A percentile compares a stretch with the other conserved stretches of the same genome.
Evolutionary conservation across 2,888 invertebrate species (phyloP).

Genomic region (Chymomyza fuscimana): DNA sequence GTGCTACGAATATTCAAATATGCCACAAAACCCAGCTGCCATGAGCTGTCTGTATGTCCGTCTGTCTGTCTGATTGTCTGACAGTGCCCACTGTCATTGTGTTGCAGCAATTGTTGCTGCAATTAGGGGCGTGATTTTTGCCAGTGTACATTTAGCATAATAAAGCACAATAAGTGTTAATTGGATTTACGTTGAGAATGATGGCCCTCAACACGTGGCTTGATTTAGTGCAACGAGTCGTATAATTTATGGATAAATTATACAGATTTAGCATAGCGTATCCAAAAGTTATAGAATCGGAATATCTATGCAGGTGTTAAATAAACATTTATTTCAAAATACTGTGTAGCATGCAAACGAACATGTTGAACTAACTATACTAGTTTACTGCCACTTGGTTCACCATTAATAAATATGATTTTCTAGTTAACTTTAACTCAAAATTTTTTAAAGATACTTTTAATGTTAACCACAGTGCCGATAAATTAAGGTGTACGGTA

Average conservation of each 20-base stretch:
- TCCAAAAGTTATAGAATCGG: background rate
- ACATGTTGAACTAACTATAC: too few relatives aligned
- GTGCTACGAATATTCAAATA: background rate
- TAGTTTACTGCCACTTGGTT: too few relatives aligned
- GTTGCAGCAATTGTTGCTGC: conserved; percentile 28
- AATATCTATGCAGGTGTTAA: background rate
- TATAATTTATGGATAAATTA: conserved; percentile 69
- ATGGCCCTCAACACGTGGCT: conserved; percentile 35
- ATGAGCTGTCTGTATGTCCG: conserved; percentile 60
- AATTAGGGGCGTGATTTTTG: conserved; percentile 73
- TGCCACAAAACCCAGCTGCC: conserved; percentile 55
- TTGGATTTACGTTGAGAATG: conserved; percentile 64
- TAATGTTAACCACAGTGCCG: too few relatives aligned
- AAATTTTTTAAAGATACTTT: too few relatives aligned
- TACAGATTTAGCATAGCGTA: conserved; percentile 40
- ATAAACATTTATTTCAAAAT: background rate
- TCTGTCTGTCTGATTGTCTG: conserved; percentile 20
- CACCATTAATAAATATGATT: too few relatives aligned
- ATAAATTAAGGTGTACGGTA: too few relatives aligned
- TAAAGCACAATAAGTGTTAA: conserved; percentile 74
- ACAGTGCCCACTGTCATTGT: conserved; percentile 5
- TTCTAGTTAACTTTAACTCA: too few relatives aligned
- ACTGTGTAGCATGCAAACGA: too few relatives aligned
- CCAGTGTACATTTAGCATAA: conserved; percentile 71
- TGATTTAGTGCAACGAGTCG: conserved; percentile 67